phyloP scores from a whole-genome alignment of 2,113 vertebrate species.

The Hemicordylus capensis region DNA sequence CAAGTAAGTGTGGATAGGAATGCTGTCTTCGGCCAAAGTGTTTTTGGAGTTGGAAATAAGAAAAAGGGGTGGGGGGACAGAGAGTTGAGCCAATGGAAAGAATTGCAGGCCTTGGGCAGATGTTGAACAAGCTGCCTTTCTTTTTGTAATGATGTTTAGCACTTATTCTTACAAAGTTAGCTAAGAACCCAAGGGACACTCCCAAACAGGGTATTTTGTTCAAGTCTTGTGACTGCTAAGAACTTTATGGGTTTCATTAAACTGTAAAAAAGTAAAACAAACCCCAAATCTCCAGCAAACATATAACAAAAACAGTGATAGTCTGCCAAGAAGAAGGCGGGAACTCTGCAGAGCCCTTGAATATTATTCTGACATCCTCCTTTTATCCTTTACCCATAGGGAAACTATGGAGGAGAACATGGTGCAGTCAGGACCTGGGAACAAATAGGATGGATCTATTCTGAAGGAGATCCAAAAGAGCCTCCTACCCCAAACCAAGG shows the following conservation, averaged over 20 bases:
- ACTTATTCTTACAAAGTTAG: slow-evolving; percentile 3
- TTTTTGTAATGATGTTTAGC: slow-evolving; percentile 7
- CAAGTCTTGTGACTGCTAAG: slow-evolving; percentile 54
- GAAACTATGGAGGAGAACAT: neutral
- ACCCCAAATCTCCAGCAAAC: neutral
- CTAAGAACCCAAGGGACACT: neutral
- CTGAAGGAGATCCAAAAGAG: neutral
- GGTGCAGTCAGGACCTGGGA: neutral
- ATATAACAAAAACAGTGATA: neutral
- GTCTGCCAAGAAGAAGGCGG: neutral
- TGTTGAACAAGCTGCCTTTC: slow-evolving; percentile 3
- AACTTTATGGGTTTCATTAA: slow-evolving; percentile 47
- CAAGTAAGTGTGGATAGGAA: neutral
- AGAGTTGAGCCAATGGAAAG: neutral
- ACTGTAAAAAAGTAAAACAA: slow-evolving; percentile 30
- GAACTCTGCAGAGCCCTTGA: neutral
- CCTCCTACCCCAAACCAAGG: neutral
- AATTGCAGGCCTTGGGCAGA: slow-evolving; percentile 11
- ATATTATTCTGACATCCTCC: neutral
- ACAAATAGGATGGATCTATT: neutral
- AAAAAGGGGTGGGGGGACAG: neutral
- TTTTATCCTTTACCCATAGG: neutral
- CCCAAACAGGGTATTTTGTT: accelerated
- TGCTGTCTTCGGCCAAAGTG: neutral
- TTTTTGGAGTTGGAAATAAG: neutral